Evolutionary conservation across 2,888 invertebrate species (phyloP).

Genomic region (Lampropteryx suffumata): DNA sequence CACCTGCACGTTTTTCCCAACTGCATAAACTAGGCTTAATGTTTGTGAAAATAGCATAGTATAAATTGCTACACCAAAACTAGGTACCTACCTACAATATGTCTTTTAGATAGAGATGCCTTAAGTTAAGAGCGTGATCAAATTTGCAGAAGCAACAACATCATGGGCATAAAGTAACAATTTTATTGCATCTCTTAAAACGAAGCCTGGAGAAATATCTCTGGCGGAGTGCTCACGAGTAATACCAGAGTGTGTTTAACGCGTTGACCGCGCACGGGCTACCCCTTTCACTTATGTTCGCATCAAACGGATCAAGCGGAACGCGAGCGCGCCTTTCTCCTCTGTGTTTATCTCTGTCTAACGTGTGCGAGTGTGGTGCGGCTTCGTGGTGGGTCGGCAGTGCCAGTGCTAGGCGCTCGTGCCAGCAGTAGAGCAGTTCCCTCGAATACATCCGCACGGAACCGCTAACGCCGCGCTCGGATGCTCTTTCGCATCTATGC

Average conservation of each 20-base stretch:
- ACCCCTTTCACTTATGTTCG: constrained; percentile 81
- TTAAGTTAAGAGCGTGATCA: not conserved
- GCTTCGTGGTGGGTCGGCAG: constrained; percentile 65
- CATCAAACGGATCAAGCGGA: constrained; percentile 73
- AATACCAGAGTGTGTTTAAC: constrained; percentile 55
- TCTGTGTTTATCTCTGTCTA: constrained; percentile 76
- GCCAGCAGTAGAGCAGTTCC: constrained; percentile 74
- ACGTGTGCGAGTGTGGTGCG: constrained; percentile 59
- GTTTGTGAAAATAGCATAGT: constrained; percentile 7
- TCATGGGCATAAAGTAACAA: constrained; percentile 35
- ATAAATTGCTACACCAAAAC: constrained; percentile 8
- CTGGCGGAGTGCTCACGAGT: constrained; percentile 47
- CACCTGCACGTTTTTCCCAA: no score
- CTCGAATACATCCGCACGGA: constrained; percentile 76
- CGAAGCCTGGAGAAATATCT: constrained; percentile 46
- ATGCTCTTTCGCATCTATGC: constrained; percentile 74
- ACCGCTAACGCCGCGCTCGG: constrained; percentile 67
- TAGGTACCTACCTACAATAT: no score
- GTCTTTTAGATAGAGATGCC: not conserved
- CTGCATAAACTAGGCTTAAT: no score
- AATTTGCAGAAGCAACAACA: constrained; percentile 33
- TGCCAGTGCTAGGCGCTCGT: constrained; percentile 54
- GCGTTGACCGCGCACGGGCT: constrained; percentile 70
- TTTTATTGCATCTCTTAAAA: constrained; percentile 34
- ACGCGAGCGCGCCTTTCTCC: constrained; percentile 77